Evolutionary conservation across 2,888 invertebrate genomes (phyloP).

Genomic region (Mesoligia furuncula): DNA sequence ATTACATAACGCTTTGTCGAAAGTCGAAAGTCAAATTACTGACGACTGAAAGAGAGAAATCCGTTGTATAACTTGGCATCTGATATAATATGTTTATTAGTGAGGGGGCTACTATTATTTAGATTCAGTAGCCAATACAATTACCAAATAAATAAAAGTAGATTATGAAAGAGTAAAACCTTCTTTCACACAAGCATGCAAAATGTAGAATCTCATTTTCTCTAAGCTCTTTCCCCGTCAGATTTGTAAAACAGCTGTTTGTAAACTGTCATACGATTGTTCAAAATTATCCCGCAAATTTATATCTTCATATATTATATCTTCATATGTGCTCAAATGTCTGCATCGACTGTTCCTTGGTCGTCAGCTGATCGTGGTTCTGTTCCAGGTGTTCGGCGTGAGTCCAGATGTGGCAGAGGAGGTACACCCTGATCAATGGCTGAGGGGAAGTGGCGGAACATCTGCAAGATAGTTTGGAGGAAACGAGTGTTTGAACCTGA

Average conservation of each 20-base stretch:
- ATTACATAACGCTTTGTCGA: too few relatives aligned
- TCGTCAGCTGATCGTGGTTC: constrained; percentile 10
- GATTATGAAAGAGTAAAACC: neutral
- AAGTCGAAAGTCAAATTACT: too few relatives aligned
- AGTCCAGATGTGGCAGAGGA: constrained; percentile 71
- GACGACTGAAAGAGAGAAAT: too few relatives aligned
- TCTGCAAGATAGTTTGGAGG: constrained; percentile 73
- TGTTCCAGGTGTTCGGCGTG: constrained; percentile 58
- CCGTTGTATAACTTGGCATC: too few relatives aligned
- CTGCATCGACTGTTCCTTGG: constrained; percentile 15
- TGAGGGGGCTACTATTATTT: neutral
- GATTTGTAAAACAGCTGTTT: constrained; percentile 23
- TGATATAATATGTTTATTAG: too few relatives aligned
- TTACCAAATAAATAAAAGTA: neutral
- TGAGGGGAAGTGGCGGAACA: constrained; percentile 74
- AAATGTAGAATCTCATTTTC: neutral
- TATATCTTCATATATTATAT: too few relatives aligned
- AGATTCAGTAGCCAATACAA: neutral
- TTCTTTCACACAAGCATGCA: neutral
- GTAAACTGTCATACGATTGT: constrained; percentile 7
- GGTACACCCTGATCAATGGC: constrained; percentile 79
- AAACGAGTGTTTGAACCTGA: constrained; percentile 73
- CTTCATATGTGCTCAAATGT: constrained; percentile 20
- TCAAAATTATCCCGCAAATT: neutral
- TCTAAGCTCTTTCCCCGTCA: neutral